Conservation (phyloP, 2,888 invertebrate species). For the Bedellia somnulentella region DNA sequence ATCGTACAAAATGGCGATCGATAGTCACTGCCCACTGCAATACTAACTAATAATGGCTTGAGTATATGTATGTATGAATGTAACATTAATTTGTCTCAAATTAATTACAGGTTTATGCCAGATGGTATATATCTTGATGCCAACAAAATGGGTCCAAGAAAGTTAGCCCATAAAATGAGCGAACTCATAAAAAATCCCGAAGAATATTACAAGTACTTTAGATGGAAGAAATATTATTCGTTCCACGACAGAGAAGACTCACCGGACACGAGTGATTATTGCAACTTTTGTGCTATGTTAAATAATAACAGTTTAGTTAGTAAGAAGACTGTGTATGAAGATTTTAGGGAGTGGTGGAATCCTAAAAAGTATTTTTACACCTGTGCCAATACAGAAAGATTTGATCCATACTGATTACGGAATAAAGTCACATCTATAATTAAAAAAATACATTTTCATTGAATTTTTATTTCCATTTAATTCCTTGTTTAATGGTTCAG, state of each 20-base stretch:
- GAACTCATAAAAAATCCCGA: conserved; percentile 24
- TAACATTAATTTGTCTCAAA: neutral
- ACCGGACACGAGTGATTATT: conserved; percentile 16
- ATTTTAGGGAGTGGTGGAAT: conserved; percentile 36
- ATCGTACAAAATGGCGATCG: too few species aligned
- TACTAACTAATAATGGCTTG: neutral
- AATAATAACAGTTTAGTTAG: too few species aligned
- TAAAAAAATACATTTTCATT: too few species aligned
- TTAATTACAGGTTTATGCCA: conserved; percentile 38
- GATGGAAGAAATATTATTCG: conserved; percentile 36
- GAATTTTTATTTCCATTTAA: too few species aligned
- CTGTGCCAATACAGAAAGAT: too few species aligned
- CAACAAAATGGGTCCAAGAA: too few species aligned
- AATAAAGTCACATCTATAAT: too few species aligned
- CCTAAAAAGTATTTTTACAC: too few species aligned
- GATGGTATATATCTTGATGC: conserved; percentile 35
- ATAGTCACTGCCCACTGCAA: neutral
- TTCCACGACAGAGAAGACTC: conserved; percentile 21
- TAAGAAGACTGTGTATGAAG: conserved; percentile 17
- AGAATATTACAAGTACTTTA: conserved; percentile 30
- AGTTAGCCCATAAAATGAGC: conserved; percentile 27
- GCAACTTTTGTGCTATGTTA: conserved; percentile 26
- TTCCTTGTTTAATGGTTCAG: too few species aligned
- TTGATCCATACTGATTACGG: too few species aligned
- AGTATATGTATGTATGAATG: too few species aligned